A percentile compares a stretch with the other conserved stretches of the same genome.
phyloP scores from a whole-genome alignment of 1,140 invertebrate genomes.

The Calephelis virginiensis region DNA sequence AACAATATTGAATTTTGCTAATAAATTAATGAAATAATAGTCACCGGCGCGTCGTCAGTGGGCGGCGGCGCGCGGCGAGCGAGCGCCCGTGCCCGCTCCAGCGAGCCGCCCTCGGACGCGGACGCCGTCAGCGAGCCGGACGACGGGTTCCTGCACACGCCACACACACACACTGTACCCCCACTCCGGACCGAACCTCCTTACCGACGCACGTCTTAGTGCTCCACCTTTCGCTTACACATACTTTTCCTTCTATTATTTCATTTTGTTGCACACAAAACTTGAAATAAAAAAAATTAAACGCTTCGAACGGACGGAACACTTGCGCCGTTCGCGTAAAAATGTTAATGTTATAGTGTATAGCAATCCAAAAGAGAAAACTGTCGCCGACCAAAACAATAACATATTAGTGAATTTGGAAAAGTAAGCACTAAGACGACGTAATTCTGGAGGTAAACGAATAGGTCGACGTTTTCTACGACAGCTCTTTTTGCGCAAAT shows the following conservation, averaged over 20 bases:
- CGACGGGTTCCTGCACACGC: constrained; percentile 84
- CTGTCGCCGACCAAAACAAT: too few species aligned
- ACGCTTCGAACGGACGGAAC: neutral
- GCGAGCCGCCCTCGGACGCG: constrained; percentile 87
- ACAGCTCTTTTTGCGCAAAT: too few species aligned
- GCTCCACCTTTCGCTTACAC: neutral
- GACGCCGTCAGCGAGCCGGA: constrained; percentile 85
- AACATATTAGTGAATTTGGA: too few species aligned
- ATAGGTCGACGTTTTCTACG: too few species aligned
- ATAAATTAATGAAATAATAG: neutral
- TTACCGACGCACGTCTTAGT: neutral
- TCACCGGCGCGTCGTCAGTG: constrained; percentile 49
- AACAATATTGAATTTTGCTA: too few species aligned
- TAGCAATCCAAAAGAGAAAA: too few species aligned
- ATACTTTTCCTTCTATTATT: neutral
- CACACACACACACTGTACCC: neutral
- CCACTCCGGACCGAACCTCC: too few species aligned
- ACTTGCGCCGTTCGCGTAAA: too few species aligned
- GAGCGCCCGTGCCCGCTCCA: constrained; percentile 89
- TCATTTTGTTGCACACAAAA: neutral
- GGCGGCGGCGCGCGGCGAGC: constrained; percentile 82
- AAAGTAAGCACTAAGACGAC: too few species aligned
- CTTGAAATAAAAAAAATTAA: constrained; percentile 2
- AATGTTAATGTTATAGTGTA: too few species aligned
- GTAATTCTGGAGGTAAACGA: too few species aligned